A percentile compares a stretch with the other conserved stretches of the same genome.
These are phyloP conservation scores for Barbus barbus DNA, from an alignment of 2,113 vertebrate species.

Conservation along the genomic window DNA sequence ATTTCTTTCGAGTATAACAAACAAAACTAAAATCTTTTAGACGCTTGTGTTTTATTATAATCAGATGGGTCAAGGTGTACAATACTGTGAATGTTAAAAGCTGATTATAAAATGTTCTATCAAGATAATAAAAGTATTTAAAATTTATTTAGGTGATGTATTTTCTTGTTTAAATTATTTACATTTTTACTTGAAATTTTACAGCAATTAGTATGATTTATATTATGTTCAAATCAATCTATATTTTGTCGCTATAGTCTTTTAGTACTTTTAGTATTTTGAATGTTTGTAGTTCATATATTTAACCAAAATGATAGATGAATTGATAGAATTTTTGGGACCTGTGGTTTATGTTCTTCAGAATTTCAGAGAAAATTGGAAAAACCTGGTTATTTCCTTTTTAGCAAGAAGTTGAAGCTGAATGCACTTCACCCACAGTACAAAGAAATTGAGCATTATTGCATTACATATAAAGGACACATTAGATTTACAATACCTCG, in stretches of 20 bases:
- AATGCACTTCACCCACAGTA: not conserved
- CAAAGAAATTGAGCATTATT: not conserved
- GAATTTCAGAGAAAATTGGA: not conserved
- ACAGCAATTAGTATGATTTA: too few relatives aligned
- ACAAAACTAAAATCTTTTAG: conserved; percentile 49
- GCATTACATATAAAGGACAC: not conserved
- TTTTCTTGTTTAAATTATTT: not conserved
- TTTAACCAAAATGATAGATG: not conserved
- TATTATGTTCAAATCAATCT: not conserved
- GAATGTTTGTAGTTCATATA: not conserved
- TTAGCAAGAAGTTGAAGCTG: not conserved
- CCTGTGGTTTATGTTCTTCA: not conserved
- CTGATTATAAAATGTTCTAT: conserved; percentile 66
- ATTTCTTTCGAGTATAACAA: conserved; percentile 57
- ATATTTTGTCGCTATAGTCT: not conserved
- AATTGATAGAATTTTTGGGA: not conserved
- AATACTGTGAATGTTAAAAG: conserved; percentile 66
- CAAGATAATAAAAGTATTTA: conserved; percentile 62
- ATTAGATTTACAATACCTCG: not conserved
- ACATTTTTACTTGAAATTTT: not conserved
- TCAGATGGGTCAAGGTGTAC: conserved; percentile 62
- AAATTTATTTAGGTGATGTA: not conserved
- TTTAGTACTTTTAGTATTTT: too few relatives aligned
- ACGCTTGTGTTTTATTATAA: conserved; percentile 60
- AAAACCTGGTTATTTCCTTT: not conserved